These are phyloP conservation scores for Chloroclysta siterata DNA, from an alignment of 2,888 invertebrate species.

Conservation along the genomic window DNA sequence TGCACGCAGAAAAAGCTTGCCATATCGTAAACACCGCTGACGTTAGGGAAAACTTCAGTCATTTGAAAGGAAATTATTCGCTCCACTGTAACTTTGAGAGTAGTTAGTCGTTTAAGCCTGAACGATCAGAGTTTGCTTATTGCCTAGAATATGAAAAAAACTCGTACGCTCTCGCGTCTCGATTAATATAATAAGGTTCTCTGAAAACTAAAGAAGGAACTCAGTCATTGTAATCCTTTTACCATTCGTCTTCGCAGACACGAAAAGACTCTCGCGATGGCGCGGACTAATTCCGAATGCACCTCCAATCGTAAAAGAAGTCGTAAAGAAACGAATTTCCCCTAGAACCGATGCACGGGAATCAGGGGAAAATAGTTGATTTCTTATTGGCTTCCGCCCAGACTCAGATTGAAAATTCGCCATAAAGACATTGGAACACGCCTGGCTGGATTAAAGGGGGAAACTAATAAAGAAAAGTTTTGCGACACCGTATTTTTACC, in stretches of 20 bases:
- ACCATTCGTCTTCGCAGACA: slow-evolving; percentile 79
- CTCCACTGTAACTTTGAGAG: slow-evolving; percentile 54
- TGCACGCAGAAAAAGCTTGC: slow-evolving; percentile 53
- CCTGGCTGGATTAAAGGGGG: slow-evolving; percentile 82
- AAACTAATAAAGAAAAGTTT: slow-evolving; percentile 85
- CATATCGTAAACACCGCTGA: slow-evolving; percentile 57
- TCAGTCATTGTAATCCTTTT: slow-evolving; percentile 80
- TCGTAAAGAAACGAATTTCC: slow-evolving; percentile 82
- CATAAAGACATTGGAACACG: slow-evolving; percentile 85
- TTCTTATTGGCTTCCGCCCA: slow-evolving; percentile 84
- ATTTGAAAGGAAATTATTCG: slow-evolving; percentile 58
- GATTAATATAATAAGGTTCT: slow-evolving; percentile 39
- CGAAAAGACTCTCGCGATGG: slow-evolving; percentile 79
- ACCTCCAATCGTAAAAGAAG: slow-evolving; percentile 85
- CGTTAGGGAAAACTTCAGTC: slow-evolving; percentile 58
- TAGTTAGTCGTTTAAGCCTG: slow-evolving; percentile 45
- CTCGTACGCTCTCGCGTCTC: slow-evolving; percentile 14
- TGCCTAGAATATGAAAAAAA: slow-evolving; percentile 28
- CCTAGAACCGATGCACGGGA: slow-evolving; percentile 79
- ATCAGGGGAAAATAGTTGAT: slow-evolving; percentile 83
- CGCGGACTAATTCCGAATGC: slow-evolving; percentile 82
- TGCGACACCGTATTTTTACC: slow-evolving; percentile 84
- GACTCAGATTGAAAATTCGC: slow-evolving; percentile 84
- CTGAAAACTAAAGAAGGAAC: slow-evolving; percentile 36
- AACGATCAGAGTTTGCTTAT: slow-evolving; percentile 37